Percentiles rank a stretch among this genome's conserved stretches.
Evolutionary conservation across 2,113 vertebrate genomes (phyloP).

Genomic region (Hemicordylus capensis): DNA sequence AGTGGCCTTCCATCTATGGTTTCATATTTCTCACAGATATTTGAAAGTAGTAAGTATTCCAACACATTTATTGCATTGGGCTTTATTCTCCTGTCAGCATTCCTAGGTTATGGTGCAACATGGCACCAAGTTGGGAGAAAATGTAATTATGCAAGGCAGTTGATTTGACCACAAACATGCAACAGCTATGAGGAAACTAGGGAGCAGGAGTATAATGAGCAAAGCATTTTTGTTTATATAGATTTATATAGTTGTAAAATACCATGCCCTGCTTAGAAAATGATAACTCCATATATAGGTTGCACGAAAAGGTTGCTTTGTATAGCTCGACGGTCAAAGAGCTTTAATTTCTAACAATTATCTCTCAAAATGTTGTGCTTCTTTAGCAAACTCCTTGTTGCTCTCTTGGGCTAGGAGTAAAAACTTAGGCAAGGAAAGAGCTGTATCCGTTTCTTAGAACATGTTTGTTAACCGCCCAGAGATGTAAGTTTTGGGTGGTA

Average conservation of each 20-base stretch:
- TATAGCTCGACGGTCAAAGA: too few relatives aligned
- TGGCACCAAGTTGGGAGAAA: constrained; percentile 56
- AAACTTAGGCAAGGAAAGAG: too few relatives aligned
- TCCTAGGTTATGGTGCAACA: constrained; percentile 64
- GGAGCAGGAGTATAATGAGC: background rate
- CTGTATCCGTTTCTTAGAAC: constrained; percentile 19
- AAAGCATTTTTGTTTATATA: background rate
- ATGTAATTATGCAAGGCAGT: constrained; percentile 44
- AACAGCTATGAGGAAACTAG: background rate
- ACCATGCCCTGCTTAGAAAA: background rate
- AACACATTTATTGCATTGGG: constrained; percentile 53
- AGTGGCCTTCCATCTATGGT: constrained; percentile 27
- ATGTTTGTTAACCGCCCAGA: constrained; percentile 6
- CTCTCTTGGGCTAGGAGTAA: too few relatives aligned
- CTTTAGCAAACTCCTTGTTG: background rate
- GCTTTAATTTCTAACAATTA: constrained; percentile 6
- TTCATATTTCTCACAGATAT: constrained; percentile 25
- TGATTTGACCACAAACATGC: constrained; percentile 44
- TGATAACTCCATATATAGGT: background rate
- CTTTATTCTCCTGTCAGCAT: constrained; percentile 59
- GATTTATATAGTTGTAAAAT: background rate
- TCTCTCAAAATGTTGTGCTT: background rate
- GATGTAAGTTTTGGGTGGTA: too few relatives aligned
- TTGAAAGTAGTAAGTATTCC: constrained; percentile 51
- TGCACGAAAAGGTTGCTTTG: too few relatives aligned